Conservation (phyloP, 2,113 vertebrate species). For the Anthoscopus minutus region DNA sequence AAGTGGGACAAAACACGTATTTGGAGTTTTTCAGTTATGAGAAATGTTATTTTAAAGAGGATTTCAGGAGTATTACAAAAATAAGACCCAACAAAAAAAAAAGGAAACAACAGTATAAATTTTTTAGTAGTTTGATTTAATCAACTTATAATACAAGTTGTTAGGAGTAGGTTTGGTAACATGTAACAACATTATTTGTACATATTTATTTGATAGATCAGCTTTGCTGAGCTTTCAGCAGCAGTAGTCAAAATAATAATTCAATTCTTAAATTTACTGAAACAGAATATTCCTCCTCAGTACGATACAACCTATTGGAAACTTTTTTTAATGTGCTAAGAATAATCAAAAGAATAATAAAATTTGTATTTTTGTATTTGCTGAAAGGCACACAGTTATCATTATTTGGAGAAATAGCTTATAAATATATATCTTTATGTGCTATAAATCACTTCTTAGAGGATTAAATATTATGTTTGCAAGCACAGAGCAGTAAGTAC, state of each 20-base stretch:
- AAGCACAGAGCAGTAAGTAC: not conserved
- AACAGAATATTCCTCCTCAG: not conserved
- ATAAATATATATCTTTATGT: not conserved
- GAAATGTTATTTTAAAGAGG: not conserved
- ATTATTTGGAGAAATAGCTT: not conserved
- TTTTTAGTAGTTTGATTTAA: not conserved
- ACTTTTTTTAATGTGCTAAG: not conserved
- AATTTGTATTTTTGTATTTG: not conserved
- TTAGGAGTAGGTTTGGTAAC: not conserved
- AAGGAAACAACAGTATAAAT: fast-evolving
- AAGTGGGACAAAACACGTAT: not conserved
- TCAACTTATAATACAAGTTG: not conserved
- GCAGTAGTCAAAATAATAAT: not conserved
- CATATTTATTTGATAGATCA: not conserved
- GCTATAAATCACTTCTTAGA: not conserved
- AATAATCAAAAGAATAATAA: not conserved
- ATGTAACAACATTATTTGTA: not conserved
- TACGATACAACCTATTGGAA: not conserved
- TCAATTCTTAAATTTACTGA: not conserved
- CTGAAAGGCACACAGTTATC: not conserved
- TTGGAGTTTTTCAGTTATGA: not conserved
- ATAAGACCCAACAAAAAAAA: not conserved
- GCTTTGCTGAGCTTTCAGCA: not conserved
- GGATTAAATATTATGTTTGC: not conserved
- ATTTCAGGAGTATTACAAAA: not conserved